Conservation (phyloP, 2,797 vertebrate species). For the Urophycis tenuis region DNA sequence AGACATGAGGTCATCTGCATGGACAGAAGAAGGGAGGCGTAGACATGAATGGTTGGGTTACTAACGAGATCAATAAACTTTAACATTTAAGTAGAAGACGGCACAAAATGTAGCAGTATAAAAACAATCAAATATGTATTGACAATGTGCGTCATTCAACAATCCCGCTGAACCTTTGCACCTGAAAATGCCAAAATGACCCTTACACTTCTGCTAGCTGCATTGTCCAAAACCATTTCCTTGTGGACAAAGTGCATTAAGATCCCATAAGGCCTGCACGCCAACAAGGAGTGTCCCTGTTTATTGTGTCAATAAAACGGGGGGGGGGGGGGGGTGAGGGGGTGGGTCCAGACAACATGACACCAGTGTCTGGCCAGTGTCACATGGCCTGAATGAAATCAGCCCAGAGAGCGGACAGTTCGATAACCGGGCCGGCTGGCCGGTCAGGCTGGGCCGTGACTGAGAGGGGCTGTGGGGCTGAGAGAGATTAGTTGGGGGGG, state of each 20-base stretch:
- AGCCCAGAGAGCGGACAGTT: slow-evolving; percentile 29
- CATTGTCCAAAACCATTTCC: not conserved
- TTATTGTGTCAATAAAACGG: slow-evolving; percentile 4
- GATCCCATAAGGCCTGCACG: not conserved
- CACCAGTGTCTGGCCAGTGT: not conserved
- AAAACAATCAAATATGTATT: not conserved
- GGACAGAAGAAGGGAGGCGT: not conserved
- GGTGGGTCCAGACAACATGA: not conserved
- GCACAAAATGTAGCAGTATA: not conserved
- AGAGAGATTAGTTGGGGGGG: slow-evolving; percentile 29
- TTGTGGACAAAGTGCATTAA: not conserved
- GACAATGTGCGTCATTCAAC: not conserved
- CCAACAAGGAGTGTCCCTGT: not conserved
- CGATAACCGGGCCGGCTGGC: slow-evolving; percentile 37
- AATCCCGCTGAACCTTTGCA: not conserved
- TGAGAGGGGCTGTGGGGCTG: slow-evolving; percentile 29
- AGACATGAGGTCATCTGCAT: slow-evolving; percentile 70
- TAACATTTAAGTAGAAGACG: not conserved
- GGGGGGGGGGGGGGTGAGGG: not conserved
- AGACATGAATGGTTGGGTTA: not conserved
- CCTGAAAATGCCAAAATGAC: not conserved
- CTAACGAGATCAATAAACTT: not conserved
- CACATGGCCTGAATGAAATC: slow-evolving; percentile 29
- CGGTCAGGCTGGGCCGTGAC: slow-evolving; percentile 32
- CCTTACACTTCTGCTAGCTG: not conserved